These are phyloP conservation scores for Cervus canadensis DNA, from an alignment of 2,113 vertebrate species.

Conservation along the genomic window DNA sequence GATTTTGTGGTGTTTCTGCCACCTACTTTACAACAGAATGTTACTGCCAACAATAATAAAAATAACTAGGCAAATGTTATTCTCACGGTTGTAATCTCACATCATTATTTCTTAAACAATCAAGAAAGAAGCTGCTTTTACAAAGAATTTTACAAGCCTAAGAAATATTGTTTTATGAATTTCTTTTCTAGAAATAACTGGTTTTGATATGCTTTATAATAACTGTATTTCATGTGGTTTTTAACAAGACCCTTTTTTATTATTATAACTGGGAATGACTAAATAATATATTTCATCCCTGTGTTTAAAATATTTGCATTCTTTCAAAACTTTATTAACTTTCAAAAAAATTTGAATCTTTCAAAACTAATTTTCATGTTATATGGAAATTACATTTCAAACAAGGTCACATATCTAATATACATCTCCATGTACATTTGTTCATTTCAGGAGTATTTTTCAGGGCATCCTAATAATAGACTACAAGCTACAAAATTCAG, in stretches of 20 bases:
- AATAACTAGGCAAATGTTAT: conserved; percentile 43
- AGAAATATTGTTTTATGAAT: conserved; percentile 9
- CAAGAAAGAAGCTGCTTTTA: conserved; percentile 11
- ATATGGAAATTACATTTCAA: not conserved
- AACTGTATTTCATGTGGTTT: conserved; percentile 12
- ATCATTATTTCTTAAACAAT: conserved; percentile 30
- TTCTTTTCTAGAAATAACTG: conserved; percentile 21
- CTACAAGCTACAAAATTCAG: not conserved
- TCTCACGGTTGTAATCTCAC: conserved; percentile 46
- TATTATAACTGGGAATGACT: not conserved
- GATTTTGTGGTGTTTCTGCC: conserved; percentile 1
- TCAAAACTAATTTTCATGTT: not conserved
- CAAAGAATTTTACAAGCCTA: not conserved
- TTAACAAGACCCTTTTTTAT: not conserved
- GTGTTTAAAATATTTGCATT: not conserved
- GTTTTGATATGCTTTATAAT: not conserved
- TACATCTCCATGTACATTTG: not conserved
- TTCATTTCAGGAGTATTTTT: not conserved
- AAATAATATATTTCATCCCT: not conserved
- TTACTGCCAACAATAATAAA: conserved; percentile 41
- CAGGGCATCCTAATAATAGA: not conserved
- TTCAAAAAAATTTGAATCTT: not conserved
- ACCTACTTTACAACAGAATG: conserved; percentile 29
- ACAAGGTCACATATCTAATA: not conserved
- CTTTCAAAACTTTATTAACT: not conserved